Evolutionary conservation across 92 coral and sea anemone species (phyloP).

Genomic region (Actinernus sp.): DNA sequence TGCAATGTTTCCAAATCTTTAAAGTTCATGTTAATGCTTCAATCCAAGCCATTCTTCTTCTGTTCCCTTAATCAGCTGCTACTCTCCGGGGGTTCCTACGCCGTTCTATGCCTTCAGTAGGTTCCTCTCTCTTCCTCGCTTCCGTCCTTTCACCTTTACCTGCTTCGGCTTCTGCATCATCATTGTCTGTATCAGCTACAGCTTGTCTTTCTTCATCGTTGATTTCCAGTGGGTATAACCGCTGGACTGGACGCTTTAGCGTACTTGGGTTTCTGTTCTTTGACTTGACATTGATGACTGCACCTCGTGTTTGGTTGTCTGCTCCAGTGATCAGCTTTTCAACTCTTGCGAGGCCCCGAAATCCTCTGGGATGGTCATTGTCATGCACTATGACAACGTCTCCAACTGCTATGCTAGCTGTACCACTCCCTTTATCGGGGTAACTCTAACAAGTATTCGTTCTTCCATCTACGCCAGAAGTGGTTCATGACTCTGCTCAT

Average conservation of each 20-base stretch:
- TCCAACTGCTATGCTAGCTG: no score
- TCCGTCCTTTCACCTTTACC: background rate
- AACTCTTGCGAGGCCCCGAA: slow-evolving; percentile 25
- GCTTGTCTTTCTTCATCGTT: no score
- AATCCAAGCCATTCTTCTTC: slow-evolving; percentile 4
- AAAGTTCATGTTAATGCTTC: no score
- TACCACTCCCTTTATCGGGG: slow-evolving; percentile 2
- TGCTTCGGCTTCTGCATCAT: background rate
- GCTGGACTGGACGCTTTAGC: slow-evolving; percentile 10
- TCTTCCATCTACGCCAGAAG: slow-evolving; percentile 16
- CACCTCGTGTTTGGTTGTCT: slow-evolving; percentile 28
- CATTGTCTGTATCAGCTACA: background rate
- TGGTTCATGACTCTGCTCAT: slow-evolving; percentile 18
- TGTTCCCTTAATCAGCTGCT: slow-evolving; percentile 1
- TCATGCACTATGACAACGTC: slow-evolving; percentile 41
- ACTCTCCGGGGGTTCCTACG: slow-evolving; percentile 6
- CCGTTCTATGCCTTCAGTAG: background rate
- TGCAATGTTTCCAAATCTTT: no score
- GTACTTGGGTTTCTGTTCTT: background rate
- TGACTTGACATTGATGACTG: slow-evolving; percentile 8
- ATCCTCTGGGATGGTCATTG: slow-evolving; percentile 28
- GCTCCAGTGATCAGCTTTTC: slow-evolving; percentile 13
- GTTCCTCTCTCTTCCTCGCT: slow-evolving; percentile 5
- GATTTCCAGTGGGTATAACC: slow-evolving; percentile 13
- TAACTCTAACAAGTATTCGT: slow-evolving; percentile 16